These are phyloP conservation scores for Cheilosia vulpina DNA, from an alignment of 2,888 invertebrate genomes.

Conservation along the genomic window DNA sequence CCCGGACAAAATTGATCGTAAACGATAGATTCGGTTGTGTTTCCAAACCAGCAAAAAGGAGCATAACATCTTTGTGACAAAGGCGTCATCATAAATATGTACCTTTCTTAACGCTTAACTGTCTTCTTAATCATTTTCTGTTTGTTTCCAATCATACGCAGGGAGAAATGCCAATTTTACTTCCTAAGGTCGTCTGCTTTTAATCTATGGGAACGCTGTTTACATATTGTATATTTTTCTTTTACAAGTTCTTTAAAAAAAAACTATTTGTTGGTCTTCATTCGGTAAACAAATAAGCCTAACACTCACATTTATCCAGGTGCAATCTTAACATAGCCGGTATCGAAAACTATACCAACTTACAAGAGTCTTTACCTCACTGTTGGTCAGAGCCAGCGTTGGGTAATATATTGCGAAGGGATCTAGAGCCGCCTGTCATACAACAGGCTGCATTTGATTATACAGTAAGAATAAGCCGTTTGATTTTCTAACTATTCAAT, in stretches of 20 bases:
- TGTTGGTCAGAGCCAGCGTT: slow-evolving; percentile 91
- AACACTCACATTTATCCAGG: slow-evolving; percentile 79
- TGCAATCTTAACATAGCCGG: slow-evolving; percentile 90
- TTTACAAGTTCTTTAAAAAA: background rate
- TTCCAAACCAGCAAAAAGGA: too few relatives aligned
- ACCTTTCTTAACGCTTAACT: too few relatives aligned
- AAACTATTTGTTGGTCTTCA: background rate
- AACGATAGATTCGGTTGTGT: too few relatives aligned
- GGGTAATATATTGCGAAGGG: slow-evolving; percentile 85
- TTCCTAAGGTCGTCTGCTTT: too few relatives aligned
- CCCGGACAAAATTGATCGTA: too few relatives aligned
- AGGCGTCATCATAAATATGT: too few relatives aligned
- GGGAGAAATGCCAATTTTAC: too few relatives aligned
- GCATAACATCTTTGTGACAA: too few relatives aligned
- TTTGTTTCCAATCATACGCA: too few relatives aligned
- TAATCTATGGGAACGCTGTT: too few relatives aligned
- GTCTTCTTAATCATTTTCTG: too few relatives aligned
- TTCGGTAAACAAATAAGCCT: background rate
- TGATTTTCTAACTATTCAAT: background rate
- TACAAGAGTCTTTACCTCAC: slow-evolving; percentile 88
- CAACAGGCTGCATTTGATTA: slow-evolving; percentile 95
- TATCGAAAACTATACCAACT: slow-evolving; percentile 90
- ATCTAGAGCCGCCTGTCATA: slow-evolving; percentile 91
- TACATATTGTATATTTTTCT: background rate
- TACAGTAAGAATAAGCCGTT: slow-evolving; percentile 82